Evolutionary conservation across 30 jellyfish, hydroid and myxozoan genomes (phyloP).

Genomic region (Cassiopea andromeda): DNA sequence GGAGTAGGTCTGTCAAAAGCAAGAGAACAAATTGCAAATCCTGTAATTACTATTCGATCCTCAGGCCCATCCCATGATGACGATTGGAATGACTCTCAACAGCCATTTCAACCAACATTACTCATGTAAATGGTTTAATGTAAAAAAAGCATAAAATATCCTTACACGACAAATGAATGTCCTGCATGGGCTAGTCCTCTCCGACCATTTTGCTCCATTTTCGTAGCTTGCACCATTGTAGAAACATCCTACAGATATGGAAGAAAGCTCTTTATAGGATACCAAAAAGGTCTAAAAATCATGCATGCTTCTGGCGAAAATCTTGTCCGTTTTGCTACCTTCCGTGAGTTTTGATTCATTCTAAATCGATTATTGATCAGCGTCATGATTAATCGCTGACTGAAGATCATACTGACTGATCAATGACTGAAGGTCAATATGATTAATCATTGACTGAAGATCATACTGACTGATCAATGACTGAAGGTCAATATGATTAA

Average conservation of each 20-base stretch:
- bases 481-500: too few species aligned
- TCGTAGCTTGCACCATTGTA: conserved; percentile 56
- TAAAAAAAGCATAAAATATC: not conserved
- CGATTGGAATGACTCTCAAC: not conserved
- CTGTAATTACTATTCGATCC: not conserved
- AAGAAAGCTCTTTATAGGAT: not conserved
- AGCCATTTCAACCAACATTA: not conserved
- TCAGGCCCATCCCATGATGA: not conserved
- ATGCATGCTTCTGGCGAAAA: too few species aligned
- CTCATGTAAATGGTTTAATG: not conserved
- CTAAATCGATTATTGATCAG: too few species aligned
- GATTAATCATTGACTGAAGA: too few species aligned
- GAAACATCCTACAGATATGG: conserved; percentile 45
- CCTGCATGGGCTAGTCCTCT: conserved; percentile 27
- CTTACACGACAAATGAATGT: conserved; percentile 58
- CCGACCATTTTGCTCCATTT: conserved; percentile 45
- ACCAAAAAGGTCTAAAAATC: too few species aligned
- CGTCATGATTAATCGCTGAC: too few species aligned
- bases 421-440: too few species aligned
- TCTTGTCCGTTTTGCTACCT: too few species aligned
- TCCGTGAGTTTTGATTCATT: too few species aligned
- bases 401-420: too few species aligned
- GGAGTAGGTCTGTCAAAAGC: not conserved
- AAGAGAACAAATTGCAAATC: too few species aligned
- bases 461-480: too few species aligned